Conservation (phyloP, 2,113 vertebrate species). For the Hippopotamus amphibius region DNA sequence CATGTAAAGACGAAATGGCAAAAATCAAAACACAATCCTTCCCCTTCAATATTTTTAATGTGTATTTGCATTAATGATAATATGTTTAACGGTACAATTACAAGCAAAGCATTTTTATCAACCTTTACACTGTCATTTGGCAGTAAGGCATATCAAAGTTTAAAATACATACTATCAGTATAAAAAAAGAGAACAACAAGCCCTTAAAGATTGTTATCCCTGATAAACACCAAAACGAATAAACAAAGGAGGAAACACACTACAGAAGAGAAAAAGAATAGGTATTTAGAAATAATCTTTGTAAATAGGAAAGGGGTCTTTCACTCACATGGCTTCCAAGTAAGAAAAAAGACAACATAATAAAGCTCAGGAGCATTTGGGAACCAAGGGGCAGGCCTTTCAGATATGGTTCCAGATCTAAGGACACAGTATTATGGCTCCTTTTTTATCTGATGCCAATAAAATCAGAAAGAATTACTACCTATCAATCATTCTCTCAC, state of each 20-base stretch:
- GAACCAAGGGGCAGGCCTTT: neutral
- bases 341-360: constrained; percentile 14
- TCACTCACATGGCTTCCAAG: neutral
- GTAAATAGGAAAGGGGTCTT: neutral
- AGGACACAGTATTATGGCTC: neutral
- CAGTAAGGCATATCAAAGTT: neutral
- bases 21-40: neutral
- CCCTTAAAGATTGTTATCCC: neutral
- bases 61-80: neutral
- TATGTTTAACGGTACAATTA: neutral
- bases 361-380: neutral
- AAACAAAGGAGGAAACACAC: neutral
- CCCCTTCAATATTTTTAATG: neutral
- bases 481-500: constrained; percentile 6
- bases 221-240: neutral
- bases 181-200: constrained; percentile 52
- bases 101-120: neutral
- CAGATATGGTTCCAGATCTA: neutral
- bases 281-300: constrained; percentile 23
- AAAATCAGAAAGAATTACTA: constrained; percentile 45
- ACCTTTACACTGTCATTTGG: neutral
- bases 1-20: neutral
- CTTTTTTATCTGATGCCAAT: neutral
- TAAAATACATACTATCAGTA: constrained; percentile 44
- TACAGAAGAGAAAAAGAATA: neutral